Conservation (phyloP, 2,113 vertebrate species). For the Leucosticte australis region DNA sequence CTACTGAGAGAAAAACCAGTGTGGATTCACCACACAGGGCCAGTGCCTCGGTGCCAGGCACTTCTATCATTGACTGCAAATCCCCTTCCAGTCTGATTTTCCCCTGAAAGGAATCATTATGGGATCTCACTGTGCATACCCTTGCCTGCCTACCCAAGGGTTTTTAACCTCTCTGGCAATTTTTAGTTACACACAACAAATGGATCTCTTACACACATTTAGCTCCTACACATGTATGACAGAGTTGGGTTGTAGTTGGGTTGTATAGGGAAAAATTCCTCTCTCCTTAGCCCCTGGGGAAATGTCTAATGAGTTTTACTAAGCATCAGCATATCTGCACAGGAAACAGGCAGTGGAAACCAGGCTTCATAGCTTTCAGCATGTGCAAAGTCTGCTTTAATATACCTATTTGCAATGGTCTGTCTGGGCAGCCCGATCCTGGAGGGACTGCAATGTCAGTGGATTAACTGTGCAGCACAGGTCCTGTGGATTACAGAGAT, state of each 20-base stretch:
- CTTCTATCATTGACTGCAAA: background rate
- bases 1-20: background rate
- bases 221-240: fast-evolving
- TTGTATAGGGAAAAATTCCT: background rate
- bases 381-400: background rate
- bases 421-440: background rate
- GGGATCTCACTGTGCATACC: fast-evolving
- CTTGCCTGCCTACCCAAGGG: background rate
- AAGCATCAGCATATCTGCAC: background rate
- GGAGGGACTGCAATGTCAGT: background rate
- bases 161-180: background rate
- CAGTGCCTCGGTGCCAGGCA: background rate
- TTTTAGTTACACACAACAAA: background rate
- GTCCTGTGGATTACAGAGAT: background rate
- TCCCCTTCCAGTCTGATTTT: background rate
- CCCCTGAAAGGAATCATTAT: background rate
- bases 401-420: background rate
- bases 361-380: background rate
- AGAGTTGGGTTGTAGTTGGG: background rate
- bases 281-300: background rate
- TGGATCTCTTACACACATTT: background rate
- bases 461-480: background rate
- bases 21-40: background rate
- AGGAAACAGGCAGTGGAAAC: background rate
- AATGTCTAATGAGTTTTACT: background rate